A percentile compares a stretch with the other conserved stretches of the same genome.
Conservation (phyloP, 1,140 invertebrate species). For the Teleogryllus occipitalis region DNA sequence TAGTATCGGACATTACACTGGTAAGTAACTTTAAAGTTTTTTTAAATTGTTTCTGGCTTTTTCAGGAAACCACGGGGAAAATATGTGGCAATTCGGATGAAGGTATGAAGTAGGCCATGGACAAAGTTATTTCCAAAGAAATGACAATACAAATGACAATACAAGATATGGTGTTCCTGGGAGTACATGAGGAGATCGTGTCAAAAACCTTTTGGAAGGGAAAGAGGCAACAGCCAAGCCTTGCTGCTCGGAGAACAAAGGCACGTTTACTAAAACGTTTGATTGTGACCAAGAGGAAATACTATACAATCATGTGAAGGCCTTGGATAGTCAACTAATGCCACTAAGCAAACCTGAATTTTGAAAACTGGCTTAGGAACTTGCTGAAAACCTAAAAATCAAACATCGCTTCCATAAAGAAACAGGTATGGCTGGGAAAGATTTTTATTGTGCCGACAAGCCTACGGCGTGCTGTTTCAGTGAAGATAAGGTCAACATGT, state of each 20-base stretch:
- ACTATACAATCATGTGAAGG: not conserved
- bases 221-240: no score
- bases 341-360: slow-evolving; percentile 1
- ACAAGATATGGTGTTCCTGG: not conserved
- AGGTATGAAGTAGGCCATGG: no score
- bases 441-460: slow-evolving; percentile 36
- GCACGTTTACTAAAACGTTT: no score
- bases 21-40: no score
- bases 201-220: no score
- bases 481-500: slow-evolving; percentile 28
- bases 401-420: slow-evolving; percentile 29
- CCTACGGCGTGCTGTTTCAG: slow-evolving; percentile 33
- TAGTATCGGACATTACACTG: no score
- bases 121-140: no score
- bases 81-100: no score
- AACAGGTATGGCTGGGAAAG: slow-evolving; percentile 33
- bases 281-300: not conserved
- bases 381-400: not conserved
- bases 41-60: no score
- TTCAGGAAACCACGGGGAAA: no score
- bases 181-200: not conserved
- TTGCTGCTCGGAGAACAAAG: no score
- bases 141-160: not conserved
- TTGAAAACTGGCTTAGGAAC: not conserved
- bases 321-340: not conserved